Base-by-base conservation (phyloP, 2,797 vertebrate species). In the Enteromius mattozi region DNA sequence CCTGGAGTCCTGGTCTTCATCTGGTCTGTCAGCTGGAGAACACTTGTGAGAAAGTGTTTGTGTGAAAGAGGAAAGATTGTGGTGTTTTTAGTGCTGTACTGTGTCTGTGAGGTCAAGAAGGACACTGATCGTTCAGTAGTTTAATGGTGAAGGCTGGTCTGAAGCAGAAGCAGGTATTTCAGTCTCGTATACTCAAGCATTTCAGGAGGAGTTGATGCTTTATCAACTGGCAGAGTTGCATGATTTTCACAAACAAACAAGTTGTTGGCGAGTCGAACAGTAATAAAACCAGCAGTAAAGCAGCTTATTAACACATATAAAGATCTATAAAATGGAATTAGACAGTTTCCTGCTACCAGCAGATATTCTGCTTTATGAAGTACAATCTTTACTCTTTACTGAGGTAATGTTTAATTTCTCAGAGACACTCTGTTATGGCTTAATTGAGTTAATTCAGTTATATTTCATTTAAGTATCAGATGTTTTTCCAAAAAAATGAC, bases 1-100 rank as follows among this genome's bases (percentile, higher is more conserved):
- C 93, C 93, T 95, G 93, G 91, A 89, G 74, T 81, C 85, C 71
- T 76, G 66, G 45, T 76, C 69, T 61, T 21, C 69, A 27, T 27
- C 35, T 16, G 70, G 24, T 6, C 42, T 47, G 70, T 47, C 47
- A 49, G 13, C 17, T 45, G 56, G 56, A 54, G 56, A n/a, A 54
- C 40, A 9, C 47, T 35, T 78, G 77, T 86, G 76, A 75, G 78
- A 79, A 82, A 80, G 81, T 74, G 68, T 70, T 13, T 76, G 72
- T 65, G 91, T 85, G 89, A 91, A 88, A 89, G 88, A 86, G 90
- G 13, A 71, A 68, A 40, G 59, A 40, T 35, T 72, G 51, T 82
- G 33, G 56, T 72, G 68, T 45, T n/a, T 17, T 6, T 27, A 42
- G 42, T 45, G 40, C 40, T 71, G 17, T 27, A 24, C 14, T 47